A percentile compares a stretch with the other conserved stretches of the same genome.
These are phyloP conservation scores for Lasioglossum marginatum DNA, from an alignment of 2,888 invertebrate species.

Conservation along the genomic window DNA sequence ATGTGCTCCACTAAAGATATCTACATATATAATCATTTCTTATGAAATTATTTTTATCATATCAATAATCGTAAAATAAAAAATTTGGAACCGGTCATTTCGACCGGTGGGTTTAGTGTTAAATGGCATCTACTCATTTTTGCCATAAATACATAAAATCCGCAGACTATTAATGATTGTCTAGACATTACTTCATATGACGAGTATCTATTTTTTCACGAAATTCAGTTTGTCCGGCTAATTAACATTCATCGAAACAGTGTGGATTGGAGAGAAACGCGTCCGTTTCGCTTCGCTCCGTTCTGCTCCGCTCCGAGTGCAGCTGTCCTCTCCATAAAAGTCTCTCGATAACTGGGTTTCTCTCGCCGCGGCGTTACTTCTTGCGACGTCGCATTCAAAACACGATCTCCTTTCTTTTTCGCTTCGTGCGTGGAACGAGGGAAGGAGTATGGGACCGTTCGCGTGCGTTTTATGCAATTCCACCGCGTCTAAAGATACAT, in stretches of 20 bases:
- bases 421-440: neutral
- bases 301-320: conserved; percentile 1
- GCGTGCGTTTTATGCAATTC: conserved; percentile 12
- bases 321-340: conserved; percentile 58
- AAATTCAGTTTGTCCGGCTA: too few relatives aligned
- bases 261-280: conserved; percentile 3
- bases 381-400: conserved; percentile 61
- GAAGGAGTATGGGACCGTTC: neutral
- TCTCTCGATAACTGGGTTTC: conserved; percentile 67
- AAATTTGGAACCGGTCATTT: too few relatives aligned
- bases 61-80: too few relatives aligned
- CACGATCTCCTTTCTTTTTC: conserved; percentile 59
- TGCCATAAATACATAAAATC: too few relatives aligned
- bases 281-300: conserved; percentile 40
- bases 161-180: too few relatives aligned
- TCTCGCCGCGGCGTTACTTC: conserved; percentile 50
- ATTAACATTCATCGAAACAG: neutral
- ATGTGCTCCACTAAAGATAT: too few relatives aligned
- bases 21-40: too few relatives aligned
- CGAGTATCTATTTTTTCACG: too few relatives aligned
- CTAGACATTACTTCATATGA: too few relatives aligned
- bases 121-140: too few relatives aligned
- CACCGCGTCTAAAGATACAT: conserved; percentile 1
- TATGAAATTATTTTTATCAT: too few relatives aligned
- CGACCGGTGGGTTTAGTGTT: too few relatives aligned